These are phyloP conservation scores for Rhizomys pruinosus DNA, from an alignment of 2,113 vertebrate genomes.

Conservation along the genomic window DNA sequence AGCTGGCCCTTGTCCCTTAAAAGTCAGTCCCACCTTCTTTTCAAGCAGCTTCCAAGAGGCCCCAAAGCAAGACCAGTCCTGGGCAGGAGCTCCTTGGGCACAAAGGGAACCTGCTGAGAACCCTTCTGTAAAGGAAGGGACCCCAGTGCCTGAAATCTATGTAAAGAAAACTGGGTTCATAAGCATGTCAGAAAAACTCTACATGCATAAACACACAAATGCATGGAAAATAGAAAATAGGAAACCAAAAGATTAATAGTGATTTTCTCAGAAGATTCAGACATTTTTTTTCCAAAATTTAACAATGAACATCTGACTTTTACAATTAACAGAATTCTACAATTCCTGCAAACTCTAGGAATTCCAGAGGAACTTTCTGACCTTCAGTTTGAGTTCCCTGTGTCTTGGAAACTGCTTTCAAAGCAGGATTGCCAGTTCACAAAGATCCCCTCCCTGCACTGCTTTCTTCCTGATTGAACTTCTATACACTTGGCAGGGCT, in stretches of 20 bases:
- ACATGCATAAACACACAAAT: neutral
- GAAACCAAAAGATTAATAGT: neutral
- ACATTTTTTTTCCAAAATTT: neutral
- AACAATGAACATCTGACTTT: neutral
- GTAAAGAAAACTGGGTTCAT: neutral
- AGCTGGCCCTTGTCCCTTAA: rapidly evolving
- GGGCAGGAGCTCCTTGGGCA: neutral
- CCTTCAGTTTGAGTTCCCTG: neutral
- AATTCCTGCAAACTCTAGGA: neutral
- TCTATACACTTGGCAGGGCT: neutral
- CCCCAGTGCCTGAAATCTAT: no score
- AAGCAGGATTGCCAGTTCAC: neutral
- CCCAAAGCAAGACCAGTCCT: neutral
- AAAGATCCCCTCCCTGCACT: no score
- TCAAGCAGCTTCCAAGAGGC: neutral
- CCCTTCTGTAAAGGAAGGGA: neutral
- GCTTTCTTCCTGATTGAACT: neutral
- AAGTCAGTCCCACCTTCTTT: neutral
- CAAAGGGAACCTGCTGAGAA: neutral
- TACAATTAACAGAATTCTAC: neutral
- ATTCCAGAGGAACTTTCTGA: neutral
- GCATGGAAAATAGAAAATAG: neutral
- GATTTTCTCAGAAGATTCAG: neutral
- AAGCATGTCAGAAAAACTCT: neutral
- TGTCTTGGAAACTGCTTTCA: neutral